Base-by-base conservation (phyloP, 2,797 vertebrate species). In the Onychomys torridus region DNA sequence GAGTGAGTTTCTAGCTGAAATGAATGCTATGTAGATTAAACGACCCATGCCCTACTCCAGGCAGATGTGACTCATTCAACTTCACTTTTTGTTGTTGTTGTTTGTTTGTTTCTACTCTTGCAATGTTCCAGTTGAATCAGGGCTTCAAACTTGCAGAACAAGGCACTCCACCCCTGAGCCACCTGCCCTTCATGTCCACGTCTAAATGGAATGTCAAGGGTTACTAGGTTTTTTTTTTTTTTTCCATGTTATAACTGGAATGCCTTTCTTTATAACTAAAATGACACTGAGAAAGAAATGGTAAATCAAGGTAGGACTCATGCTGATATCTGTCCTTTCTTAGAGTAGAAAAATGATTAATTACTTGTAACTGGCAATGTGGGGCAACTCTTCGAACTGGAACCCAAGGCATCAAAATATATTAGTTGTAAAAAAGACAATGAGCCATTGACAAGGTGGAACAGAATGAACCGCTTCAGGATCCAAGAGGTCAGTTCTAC, bases 231-330 rank as follows among this genome's bases (percentile, higher is more conserved):
- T 49, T 49, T 12, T 49, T 49, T 89, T 67, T 55, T 43, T 49
- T 96, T 90, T 91, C 73, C 55, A 83, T 77, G 63, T 57, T 87
- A 32, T 23, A 69, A 49, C 49, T 95, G 83, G n/a, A 46, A 94
- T 90, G 57, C 4, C 69, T 89, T 78, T 88, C 57, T 93, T 93
- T 89, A 34, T n/a, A 59, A 76, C 23, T 94, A 84, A 97, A 92
- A 82, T 6, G 34, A 82, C 25, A 88, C 9, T 52, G 49, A 87
- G 40, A 92, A 96, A 94, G 73, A 71, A 89, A 83, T 1, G 16
- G 55, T 7, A 84, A 77, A 57, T 81, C 61, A 75, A 90, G 27
- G 40, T 78, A 59, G 14, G 13, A 73, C 37, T 79, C 82, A 86
- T 2, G 63, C 63, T 76, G 73, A 55, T 0, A 65, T 29, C 69